These are phyloP conservation scores for Patella caerulea DNA, from an alignment of 2,888 invertebrate genomes.

Conservation along the genomic window DNA sequence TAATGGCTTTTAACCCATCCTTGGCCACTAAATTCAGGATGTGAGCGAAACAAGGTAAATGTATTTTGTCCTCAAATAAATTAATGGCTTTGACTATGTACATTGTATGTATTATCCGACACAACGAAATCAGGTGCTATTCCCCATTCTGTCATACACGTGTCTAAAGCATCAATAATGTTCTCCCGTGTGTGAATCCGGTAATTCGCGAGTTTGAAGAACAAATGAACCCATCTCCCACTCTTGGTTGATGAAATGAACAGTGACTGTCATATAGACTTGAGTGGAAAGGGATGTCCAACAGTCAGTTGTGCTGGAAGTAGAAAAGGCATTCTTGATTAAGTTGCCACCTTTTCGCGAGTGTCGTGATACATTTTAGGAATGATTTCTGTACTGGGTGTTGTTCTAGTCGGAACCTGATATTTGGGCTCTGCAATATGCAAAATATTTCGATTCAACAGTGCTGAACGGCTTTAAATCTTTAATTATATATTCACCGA, in stretches of 20 bases:
- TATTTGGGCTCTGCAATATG: not conserved
- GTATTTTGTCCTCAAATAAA: too few relatives aligned
- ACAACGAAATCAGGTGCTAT: too few relatives aligned
- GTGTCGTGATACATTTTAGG: conserved; percentile 13
- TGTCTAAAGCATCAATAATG: too few relatives aligned
- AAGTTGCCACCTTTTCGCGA: not conserved
- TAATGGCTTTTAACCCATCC: too few relatives aligned
- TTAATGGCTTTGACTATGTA: too few relatives aligned
- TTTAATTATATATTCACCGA: not conserved
- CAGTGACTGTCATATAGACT: conserved; percentile 19
- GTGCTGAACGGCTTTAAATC: not conserved
- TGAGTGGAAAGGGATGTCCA: conserved; percentile 14
- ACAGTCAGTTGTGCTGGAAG: conserved; percentile 13
- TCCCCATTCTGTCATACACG: too few relatives aligned
- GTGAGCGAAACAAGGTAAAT: too few relatives aligned
- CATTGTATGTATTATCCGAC: too few relatives aligned
- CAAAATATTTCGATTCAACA: not conserved
- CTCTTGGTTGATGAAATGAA: not conserved
- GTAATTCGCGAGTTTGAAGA: too few relatives aligned
- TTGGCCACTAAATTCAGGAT: too few relatives aligned
- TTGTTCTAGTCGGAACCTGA: not conserved
- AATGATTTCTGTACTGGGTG: not conserved
- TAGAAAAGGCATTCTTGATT: not conserved
- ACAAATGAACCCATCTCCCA: not conserved
- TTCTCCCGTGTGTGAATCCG: too few relatives aligned